Evolutionary conservation across 2,888 invertebrate species (phyloP).

Genomic region (Caenorhabditis doughertyi): DNA sequence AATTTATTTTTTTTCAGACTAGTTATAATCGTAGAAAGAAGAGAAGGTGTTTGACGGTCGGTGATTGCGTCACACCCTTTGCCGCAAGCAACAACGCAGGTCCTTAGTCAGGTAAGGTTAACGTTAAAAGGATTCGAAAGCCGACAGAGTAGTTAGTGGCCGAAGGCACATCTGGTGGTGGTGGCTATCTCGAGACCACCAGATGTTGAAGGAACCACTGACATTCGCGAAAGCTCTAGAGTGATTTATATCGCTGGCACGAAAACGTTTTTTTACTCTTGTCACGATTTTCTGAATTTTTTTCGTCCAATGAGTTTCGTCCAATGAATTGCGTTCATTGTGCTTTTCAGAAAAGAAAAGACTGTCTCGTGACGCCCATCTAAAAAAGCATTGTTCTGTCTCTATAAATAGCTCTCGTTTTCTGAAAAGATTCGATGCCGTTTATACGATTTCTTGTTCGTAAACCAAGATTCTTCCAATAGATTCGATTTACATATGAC

Average conservation of each 20-base stretch:
- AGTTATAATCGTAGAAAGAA: slow-evolving; percentile 57
- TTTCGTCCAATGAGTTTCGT: background rate
- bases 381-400: slow-evolving; percentile 1
- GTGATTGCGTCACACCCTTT: slow-evolving; percentile 51
- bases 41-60: slow-evolving; percentile 52
- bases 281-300: background rate
- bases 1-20: slow-evolving; percentile 43
- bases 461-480: background rate
- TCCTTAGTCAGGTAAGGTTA: slow-evolving; percentile 51
- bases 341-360: background rate
- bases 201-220: slow-evolving; percentile 1
- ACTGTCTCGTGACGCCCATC: slow-evolving; percentile 5
- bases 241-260: slow-evolving; percentile 6
- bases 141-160: too few species aligned
- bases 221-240: slow-evolving; percentile 6
- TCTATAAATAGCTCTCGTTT: background rate
- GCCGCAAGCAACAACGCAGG: slow-evolving; percentile 53
- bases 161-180: slow-evolving; percentile 18
- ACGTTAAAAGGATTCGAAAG: background rate
- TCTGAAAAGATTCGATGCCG: background rate
- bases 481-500: background rate
- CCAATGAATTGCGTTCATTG: background rate
- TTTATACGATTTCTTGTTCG: too few species aligned
- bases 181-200: background rate
- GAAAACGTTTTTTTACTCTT: background rate